phyloP scores from a whole-genome alignment of 2,113 vertebrate genomes.

The Phocoena sinus region DNA sequence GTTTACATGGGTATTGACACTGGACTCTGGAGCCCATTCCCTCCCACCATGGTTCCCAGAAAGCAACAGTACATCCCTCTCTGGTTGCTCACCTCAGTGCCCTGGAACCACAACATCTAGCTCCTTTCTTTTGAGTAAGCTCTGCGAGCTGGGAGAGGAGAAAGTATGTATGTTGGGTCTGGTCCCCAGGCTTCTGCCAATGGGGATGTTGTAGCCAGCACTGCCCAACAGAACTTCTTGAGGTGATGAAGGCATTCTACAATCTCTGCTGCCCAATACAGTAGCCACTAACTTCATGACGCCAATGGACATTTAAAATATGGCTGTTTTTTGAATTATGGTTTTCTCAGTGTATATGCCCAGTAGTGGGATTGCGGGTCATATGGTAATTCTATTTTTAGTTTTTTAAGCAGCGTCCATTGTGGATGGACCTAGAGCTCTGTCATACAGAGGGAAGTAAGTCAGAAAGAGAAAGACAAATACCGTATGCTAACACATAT shows the following conservation, averaged over 20 bases:
- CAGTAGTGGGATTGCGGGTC: too few relatives aligned
- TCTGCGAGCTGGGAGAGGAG: not conserved
- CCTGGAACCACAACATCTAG: not conserved
- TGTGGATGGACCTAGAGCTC: too few relatives aligned
- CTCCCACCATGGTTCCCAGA: not conserved
- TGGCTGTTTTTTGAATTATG: not conserved
- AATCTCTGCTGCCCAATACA: not conserved
- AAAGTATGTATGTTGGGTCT: not conserved
- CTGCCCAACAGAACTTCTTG: not conserved
- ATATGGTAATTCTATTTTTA: too few relatives aligned
- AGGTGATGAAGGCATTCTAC: not conserved
- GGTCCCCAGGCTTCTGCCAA: not conserved
- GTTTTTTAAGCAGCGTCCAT: too few relatives aligned
- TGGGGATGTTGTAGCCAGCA: not conserved
- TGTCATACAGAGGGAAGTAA: too few relatives aligned
- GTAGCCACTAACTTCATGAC: not conserved
- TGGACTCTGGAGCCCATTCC: not conserved
- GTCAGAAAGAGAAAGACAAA: too few relatives aligned
- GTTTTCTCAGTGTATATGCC: too few relatives aligned
- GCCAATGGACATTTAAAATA: not conserved
- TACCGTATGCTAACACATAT: too few relatives aligned
- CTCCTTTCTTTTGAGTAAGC: not conserved
- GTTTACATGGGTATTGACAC: not conserved
- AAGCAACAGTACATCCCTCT: not conserved
- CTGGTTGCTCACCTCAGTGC: not conserved